Evolutionary conservation across 2,888 invertebrate species (phyloP), one percentile per base, ranked within the genome.

Genomic region (Dichetophora obliterata): DNA sequence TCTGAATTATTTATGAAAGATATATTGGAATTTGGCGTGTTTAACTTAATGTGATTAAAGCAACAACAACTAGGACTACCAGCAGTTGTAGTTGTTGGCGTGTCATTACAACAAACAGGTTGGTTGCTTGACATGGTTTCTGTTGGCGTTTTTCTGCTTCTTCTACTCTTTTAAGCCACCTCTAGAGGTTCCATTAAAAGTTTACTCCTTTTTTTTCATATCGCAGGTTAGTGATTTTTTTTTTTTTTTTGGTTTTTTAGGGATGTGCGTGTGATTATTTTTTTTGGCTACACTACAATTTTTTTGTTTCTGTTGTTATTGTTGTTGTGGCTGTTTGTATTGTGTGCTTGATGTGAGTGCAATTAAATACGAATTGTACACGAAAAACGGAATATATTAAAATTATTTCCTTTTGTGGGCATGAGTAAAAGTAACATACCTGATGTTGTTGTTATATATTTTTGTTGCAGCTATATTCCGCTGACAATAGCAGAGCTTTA

Each of bases 1-100:
- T 37, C 66, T 66, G 66, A 66, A 66, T 66, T 66, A 66, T 66
- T 34, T 66, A 66, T 66, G 66, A 43, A 37, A 66, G 22, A 66
- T 34, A 19, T 43, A 19, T 34, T 37, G 37, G 66, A 37, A 34
- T 37, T 66, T 37, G 66, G 54, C 24, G 54, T 52, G 31, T 70
- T 66, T 66, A 19, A 37, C 34, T 43, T n/a, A n/a, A 59, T 16
- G 59, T 27, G 27, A 59, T 27, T 27, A 27, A 27, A 59, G 27
- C 59, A 59, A 8, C 59, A 59, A 59, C 24, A 59, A 11, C 24
- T 3, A 27, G 27, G 24, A 24, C n/a, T 4, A 59, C 22, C 14
- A 59, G 59, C 27, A 27, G 19, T 59, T 24, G 4, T 14, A 14
- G 59, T 59, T 24, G 59, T 24, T 59, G 22, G 59, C 59, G 24